Evolutionary conservation across 2,797 vertebrate genomes (phyloP), one percentile per base, ranked within the genome.

Genomic region (Hypotaenidia okinawae): DNA sequence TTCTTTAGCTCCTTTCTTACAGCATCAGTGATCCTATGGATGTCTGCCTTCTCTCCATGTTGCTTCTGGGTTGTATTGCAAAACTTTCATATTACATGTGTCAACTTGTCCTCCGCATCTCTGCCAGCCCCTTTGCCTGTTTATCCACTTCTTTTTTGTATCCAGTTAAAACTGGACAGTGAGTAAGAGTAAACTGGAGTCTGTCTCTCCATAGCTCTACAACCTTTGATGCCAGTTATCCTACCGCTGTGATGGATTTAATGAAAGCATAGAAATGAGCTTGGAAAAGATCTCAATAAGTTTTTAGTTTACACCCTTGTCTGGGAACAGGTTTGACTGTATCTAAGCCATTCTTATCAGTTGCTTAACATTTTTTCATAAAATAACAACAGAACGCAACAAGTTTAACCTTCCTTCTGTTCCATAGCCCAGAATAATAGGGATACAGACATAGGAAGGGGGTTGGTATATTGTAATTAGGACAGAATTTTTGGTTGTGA

Each of bases 401-500:
- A 72, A 81, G 64, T 84, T 30, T 76, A 69, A 43, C 11, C 69
- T 70, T 67, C 25, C 19, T 84, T 55, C 39, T 82, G 30, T 70
- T 52, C 57, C 16, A 13, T 41, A 61, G 92, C 58, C 30, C 52
- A 77, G 90, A 84, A 58, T 76, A 86, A 70, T 30, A 70, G 30
- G 17, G 18, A 54, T 66, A 33, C 9, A 32, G 28, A 32, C n/a
- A 13, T 82, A 30, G n/a, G 76, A 78, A 70, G 73, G 41, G 2
- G 35, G 80, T 81, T 68, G 11, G 21, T 67, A 8, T 25, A 15
- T 30, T 25, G 2, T 59, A 76, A 80, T 90, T 5, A 5, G 68
- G 79, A 81, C 43, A 82, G 35, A 90, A 30, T 41, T 91, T 95
- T 79, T 77, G 30, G 25, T 54, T 62, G 25, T 55, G 22, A 57